These are phyloP conservation scores for Pterois miles DNA, from an alignment of 2,797 vertebrate species.

Conservation along the genomic window DNA sequence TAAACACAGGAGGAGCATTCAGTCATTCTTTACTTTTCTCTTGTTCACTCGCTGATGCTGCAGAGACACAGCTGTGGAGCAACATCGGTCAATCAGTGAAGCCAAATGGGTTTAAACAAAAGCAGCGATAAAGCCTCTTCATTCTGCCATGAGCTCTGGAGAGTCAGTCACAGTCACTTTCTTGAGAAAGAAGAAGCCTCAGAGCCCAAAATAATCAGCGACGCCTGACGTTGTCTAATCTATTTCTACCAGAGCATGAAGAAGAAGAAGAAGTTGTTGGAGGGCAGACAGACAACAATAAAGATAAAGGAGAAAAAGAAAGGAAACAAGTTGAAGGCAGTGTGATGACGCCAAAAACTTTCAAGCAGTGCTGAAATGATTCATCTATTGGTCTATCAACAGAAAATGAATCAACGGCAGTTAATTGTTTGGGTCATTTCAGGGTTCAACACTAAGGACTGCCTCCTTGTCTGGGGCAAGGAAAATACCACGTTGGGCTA, in stretches of 20 bases:
- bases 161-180: conserved; percentile 13
- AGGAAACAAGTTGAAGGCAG: background rate
- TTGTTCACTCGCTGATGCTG: background rate
- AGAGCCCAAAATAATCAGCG: conserved; percentile 47
- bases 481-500: too few species aligned
- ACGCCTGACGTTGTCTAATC: conserved; percentile 52
- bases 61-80: conserved; percentile 43
- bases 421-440: background rate
- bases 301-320: background rate
- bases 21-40: conserved; percentile 4
- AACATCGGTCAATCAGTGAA: conserved; percentile 29
- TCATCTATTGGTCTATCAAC: background rate
- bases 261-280: conserved; percentile 14
- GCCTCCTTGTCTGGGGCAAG: too few species aligned
- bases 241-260: conserved; percentile 36
- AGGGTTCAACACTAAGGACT: too few species aligned
- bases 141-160: conserved; percentile 20
- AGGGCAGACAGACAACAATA: conserved; percentile 7
- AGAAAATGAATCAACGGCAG: background rate
- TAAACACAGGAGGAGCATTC: conserved; percentile 28
- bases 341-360: background rate
- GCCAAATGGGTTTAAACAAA: conserved; percentile 59
- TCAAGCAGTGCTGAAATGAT: background rate
- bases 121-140: conserved; percentile 47
- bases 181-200: conserved; percentile 37